Evolutionary conservation across 2,113 vertebrate species (phyloP).

Genomic region (Trogon surrucura): DNA sequence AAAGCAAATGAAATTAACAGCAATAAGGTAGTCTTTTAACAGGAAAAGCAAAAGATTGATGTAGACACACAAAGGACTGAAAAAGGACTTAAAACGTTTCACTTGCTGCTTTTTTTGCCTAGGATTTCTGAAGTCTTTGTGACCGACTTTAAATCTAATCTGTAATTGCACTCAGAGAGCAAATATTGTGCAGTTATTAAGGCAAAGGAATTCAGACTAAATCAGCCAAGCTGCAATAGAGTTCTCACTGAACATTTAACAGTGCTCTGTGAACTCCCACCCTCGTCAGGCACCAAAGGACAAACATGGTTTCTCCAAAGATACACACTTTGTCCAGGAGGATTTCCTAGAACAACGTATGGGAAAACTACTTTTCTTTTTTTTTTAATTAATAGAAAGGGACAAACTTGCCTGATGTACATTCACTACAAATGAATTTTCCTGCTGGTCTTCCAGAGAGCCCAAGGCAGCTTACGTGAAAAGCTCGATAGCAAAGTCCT

Average conservation of each 20-base stretch:
- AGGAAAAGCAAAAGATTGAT: slow-evolving; percentile 2
- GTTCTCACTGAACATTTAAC: background rate
- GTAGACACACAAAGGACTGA: background rate
- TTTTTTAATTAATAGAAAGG: slow-evolving; percentile 29
- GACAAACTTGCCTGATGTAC: slow-evolving; percentile 85
- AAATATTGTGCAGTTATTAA: background rate
- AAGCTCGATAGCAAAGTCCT: slow-evolving; percentile 91
- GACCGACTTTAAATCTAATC: background rate
- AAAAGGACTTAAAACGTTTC: background rate
- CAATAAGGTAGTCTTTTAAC: slow-evolving; percentile 4
- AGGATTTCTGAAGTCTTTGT: background rate
- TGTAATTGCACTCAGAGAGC: background rate
- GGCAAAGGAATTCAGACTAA: background rate
- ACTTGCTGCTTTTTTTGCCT: background rate
- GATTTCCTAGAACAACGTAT: background rate
- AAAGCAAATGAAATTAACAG: slow-evolving; percentile 37
- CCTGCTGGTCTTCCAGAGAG: slow-evolving; percentile 80
- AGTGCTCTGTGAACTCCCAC: background rate
- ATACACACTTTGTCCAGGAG: background rate
- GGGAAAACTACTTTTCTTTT: background rate
- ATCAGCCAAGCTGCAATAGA: background rate
- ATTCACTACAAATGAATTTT: slow-evolving; percentile 88
- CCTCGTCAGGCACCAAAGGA: background rate
- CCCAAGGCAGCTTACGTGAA: slow-evolving; percentile 89
- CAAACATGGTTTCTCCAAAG: background rate